Evolutionary conservation across 2,888 invertebrate species (phyloP), one percentile per base, ranked within the genome.

Genomic region (Xylota segnis): DNA sequence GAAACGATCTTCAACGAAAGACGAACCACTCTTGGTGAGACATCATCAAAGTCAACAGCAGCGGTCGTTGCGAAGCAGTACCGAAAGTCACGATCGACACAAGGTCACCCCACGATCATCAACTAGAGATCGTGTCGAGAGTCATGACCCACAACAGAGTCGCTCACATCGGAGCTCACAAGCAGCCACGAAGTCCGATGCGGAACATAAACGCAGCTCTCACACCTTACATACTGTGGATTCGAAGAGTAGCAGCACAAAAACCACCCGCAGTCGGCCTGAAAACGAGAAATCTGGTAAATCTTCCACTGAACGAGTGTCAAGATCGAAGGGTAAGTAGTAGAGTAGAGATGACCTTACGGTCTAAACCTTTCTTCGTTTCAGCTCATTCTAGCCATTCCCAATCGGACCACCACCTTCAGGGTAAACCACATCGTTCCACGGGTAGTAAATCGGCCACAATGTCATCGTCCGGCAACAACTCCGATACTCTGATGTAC

Each of bases 371-470:
- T 16, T 7, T 27, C 7, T 61, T 47, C 50, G 34, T 59, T 45
- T 16, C 72, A 92, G 91, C 90, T 90, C 90, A 90, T 90, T 90
- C 92, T 89, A 91, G 89, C 90, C 91, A 90, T 88, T 90, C 90
- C 87, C 56, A 72, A 27, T 81, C 87, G 47, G 84, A 81, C 12
- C 54, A 71, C 52, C 77, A 65, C 16, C 68, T 75, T 34, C 61
- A 56, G 14, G 77, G 72, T 14, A 71, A 61, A n/a, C 78, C 87
- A 75, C 77, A 88, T 75, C 87, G 88, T 68, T 72, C 74, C 2
- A 68, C 74, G 61, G 71, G 71, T 32, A 81, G 68, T 61, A 87
- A 88, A 77, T 74, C 89, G 23, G 86, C 88, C 16, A 79, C 87
- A 76, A 81, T 87, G 75, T 81, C 76, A 56, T 82, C 87, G 43